Evolutionary conservation across 2,888 invertebrate species (phyloP).

Genomic region (Escarpia spicata): DNA sequence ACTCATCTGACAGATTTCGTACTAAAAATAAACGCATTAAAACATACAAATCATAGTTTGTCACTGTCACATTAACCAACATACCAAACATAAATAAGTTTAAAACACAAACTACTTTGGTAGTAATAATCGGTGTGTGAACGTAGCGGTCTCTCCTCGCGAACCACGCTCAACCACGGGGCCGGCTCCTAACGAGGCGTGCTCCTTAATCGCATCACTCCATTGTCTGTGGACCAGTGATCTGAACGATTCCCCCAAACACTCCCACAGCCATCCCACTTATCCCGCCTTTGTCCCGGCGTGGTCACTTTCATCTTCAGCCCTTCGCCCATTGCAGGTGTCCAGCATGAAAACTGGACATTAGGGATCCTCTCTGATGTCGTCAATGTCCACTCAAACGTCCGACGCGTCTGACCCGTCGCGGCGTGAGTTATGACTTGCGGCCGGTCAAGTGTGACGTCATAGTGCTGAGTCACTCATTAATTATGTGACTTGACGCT

Average conservation of each 20-base stretch:
- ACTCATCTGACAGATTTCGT: too few relatives aligned
- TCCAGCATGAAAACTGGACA: background rate
- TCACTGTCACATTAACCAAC: background rate
- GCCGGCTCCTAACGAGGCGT: constrained; percentile 1
- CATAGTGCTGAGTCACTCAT: background rate
- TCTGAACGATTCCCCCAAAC: background rate
- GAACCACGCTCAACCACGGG: background rate
- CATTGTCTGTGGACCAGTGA: background rate
- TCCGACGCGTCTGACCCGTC: background rate
- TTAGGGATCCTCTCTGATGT: background rate
- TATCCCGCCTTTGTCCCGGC: background rate
- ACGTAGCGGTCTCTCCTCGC: background rate
- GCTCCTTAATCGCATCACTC: background rate
- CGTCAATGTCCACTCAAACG: background rate
- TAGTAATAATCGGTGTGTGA: background rate
- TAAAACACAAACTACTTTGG: background rate
- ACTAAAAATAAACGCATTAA: too few relatives aligned
- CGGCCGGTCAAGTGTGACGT: background rate
- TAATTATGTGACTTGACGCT: background rate
- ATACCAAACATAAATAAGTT: background rate
- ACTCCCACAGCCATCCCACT: background rate
- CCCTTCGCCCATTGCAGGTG: background rate
- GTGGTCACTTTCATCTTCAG: background rate
- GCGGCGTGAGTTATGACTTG: background rate
- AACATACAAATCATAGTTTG: background rate